Base-by-base conservation (phyloP, 2,888 invertebrate species). In the Atethmia centrago region DNA sequence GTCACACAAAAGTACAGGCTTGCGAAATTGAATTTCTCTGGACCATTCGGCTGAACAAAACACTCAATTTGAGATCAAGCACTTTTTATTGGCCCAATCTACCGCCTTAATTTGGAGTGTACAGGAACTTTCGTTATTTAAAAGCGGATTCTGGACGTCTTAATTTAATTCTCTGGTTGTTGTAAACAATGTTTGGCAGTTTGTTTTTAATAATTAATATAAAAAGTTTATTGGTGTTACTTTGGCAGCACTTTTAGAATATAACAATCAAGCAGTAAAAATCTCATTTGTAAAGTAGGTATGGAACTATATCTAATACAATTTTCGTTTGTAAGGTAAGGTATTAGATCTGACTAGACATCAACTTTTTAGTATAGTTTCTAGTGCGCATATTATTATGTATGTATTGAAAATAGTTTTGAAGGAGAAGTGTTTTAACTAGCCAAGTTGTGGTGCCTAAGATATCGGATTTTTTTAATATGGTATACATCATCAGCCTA, bases 11-110 rank as follows among this genome's bases (percentile, higher is more conserved):
- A 85, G 85, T 83, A 88, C 77, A 80, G 84, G 75, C 73, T 74
- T 68, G 75, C 77, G 82, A 88, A 87, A 91, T 91, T 89, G 89
- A 88, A 90, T 90, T 88, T 84, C 87, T 77, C 83, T 85, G 71
- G 83, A 86, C 85, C 86, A 87, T 83, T 87, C 81, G 85, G 82
- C 85, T 85, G 92, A 90, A 92, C 92, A 92, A 92, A 92, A 92
- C 92, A 91, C 90, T 90, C 91, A 90, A 93, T 93, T 92, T 92
- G 80, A 90, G 90, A 92, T 90, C 89, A 88, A 88, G 89, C 88
- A 87, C 88, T 89, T 90, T 83, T 90, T 90, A 90, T 88, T 87
- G 84, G 84, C 83, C 81, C 89, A 90, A 89, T 89, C 76, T 87
- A 76, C 80, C 84, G 79, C 75, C 83, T 87, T 85, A 85, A 85